Evolutionary conservation across 1,140 invertebrate genomes (phyloP).

Genomic region (Myzus persicae): DNA sequence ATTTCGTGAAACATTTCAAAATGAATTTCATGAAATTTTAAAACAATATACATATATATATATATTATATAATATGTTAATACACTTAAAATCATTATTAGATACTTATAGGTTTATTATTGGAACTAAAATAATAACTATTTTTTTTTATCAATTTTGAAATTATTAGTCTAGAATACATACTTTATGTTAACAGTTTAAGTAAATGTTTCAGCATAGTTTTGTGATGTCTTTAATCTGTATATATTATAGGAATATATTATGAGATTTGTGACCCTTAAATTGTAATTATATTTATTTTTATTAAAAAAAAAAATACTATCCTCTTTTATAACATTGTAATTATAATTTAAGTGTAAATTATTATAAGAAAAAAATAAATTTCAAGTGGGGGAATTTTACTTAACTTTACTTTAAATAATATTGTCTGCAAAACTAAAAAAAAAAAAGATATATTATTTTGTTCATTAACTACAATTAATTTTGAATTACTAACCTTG

Average conservation of each 20-base stretch:
- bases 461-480: not conserved
- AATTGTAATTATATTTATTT: no score
- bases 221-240: no score
- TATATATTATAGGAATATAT: no score
- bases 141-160: not conserved
- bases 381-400: not conserved
- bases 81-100: not conserved
- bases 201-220: not conserved
- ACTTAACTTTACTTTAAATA: not conserved
- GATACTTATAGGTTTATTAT: not conserved
- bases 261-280: no score
- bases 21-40: no score
- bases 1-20: no score
- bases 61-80: no score
- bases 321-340: not conserved
- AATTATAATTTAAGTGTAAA: not conserved
- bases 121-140: not conserved
- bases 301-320: no score
- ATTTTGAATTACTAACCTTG: slow-evolving; percentile 35
- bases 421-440: not conserved
- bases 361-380: not conserved
- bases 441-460: not conserved
- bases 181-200: not conserved
- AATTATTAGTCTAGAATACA: not conserved
- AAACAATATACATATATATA: no score